Percentiles rank a stretch among this genome's conserved stretches.
Conservation (phyloP, 2,797 vertebrate genomes). For the Sebastiscus albofasciatus region DNA sequence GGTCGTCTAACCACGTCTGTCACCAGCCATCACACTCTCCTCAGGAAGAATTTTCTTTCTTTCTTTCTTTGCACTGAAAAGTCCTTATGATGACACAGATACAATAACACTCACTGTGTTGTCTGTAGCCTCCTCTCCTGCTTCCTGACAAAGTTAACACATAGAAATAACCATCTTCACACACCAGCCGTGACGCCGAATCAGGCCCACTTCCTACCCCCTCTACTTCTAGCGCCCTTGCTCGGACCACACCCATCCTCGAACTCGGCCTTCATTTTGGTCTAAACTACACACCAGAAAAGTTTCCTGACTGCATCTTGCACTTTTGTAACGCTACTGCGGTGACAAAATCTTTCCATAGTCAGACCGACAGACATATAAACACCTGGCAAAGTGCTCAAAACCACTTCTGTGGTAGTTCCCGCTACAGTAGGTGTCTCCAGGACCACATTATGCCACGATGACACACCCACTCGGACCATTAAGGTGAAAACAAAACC, state of each 20-base stretch:
- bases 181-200: not conserved
- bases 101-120: not conserved
- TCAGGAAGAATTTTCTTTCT: not conserved
- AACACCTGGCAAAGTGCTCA: not conserved
- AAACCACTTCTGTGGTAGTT: not conserved
- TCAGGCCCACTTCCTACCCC: not conserved
- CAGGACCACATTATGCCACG: not conserved
- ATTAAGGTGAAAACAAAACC: not conserved
- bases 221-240: not conserved
- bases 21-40: not conserved
- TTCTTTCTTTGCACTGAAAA: not conserved
- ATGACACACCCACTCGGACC: not conserved
- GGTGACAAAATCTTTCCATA: not conserved
- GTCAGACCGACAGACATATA: not conserved
- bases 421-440: not conserved
- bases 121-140: not conserved
- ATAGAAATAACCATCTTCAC: slow-evolving; percentile 6
- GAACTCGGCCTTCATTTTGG: not conserved
- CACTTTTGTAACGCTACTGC: not conserved
- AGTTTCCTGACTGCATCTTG: not conserved
- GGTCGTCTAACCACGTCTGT: not conserved
- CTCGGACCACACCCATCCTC: not conserved
- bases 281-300: not conserved
- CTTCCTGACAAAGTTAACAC: slow-evolving; percentile 9
- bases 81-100: not conserved